Evolutionary conservation across 1,140 invertebrate species (phyloP).

Genomic region (Scaptomyza pallida): DNA sequence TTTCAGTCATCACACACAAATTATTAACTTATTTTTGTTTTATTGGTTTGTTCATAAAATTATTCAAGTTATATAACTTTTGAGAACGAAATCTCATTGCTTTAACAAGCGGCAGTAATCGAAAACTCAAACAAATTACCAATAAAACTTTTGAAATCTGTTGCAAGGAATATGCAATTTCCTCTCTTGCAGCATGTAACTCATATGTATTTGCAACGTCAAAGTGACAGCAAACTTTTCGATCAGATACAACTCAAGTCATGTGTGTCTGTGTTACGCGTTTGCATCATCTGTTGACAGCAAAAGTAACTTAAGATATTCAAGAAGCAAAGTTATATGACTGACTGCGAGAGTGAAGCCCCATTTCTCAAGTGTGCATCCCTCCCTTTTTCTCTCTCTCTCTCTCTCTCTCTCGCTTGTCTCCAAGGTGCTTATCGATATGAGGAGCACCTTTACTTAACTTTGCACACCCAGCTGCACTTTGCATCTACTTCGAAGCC

Average conservation of each 20-base stretch:
- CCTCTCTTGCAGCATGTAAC: neutral
- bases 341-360: slow-evolving; percentile 24
- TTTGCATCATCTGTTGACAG: slow-evolving; percentile 36
- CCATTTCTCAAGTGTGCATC: slow-evolving; percentile 26
- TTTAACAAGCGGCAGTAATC: neutral
- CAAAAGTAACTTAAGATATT: slow-evolving; percentile 55
- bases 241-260: neutral
- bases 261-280: neutral
- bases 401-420: slow-evolving; percentile 9
- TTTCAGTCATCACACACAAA: neutral
- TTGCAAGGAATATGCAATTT: slow-evolving; percentile 2
- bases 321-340: slow-evolving; percentile 26
- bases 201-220: neutral
- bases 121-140: slow-evolving; percentile 10
- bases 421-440: slow-evolving; percentile 52
- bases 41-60: too few species aligned
- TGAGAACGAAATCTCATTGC: too few species aligned
- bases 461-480: slow-evolving; percentile 29
- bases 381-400: slow-evolving; percentile 13
- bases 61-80: too few species aligned
- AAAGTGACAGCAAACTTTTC: slow-evolving; percentile 7
- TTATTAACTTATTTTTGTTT: neutral
- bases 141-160: slow-evolving; percentile 1
- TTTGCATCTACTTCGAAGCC: slow-evolving; percentile 13
- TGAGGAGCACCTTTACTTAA: slow-evolving; percentile 13